These are phyloP conservation scores for Hirtodrosophila duncani DNA, from an alignment of 2,888 invertebrate genomes.

Conservation along the genomic window DNA sequence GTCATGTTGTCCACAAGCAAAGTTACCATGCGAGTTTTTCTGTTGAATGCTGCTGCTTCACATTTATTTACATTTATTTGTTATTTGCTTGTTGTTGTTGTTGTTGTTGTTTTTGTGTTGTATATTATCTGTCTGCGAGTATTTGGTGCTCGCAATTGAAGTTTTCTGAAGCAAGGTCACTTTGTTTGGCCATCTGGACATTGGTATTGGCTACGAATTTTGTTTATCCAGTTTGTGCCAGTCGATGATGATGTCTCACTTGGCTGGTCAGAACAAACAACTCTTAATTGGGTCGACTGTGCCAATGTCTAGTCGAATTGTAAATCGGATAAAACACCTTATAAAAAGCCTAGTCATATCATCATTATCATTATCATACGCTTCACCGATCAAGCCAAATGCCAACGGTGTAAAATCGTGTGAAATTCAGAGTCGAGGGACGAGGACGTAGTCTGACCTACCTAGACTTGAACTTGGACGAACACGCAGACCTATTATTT, in stretches of 20 bases:
- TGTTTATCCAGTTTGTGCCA: too few species aligned
- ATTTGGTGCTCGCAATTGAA: constrained; percentile 17
- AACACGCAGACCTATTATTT: neutral
- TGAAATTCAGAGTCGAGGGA: constrained; percentile 28
- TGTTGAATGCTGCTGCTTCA: too few species aligned
- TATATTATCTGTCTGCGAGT: constrained; percentile 19
- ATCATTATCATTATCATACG: constrained; percentile 40
- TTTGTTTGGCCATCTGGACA: constrained; percentile 23
- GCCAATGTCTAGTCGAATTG: neutral
- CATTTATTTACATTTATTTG: constrained; percentile 8
- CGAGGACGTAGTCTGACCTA: constrained; percentile 46
- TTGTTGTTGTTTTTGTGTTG: constrained; percentile 29
- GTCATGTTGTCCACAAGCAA: constrained; percentile 29
- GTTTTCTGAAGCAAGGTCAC: constrained; percentile 33
- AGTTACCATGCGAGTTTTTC: constrained; percentile 9
- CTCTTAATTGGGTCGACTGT: constrained; percentile 38
- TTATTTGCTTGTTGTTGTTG: neutral
- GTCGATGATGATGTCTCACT: constrained; percentile 34
- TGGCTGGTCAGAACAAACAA: constrained; percentile 31
- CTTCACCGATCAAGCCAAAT: constrained; percentile 34
- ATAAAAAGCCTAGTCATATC: constrained; percentile 35
- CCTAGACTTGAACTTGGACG: constrained; percentile 7
- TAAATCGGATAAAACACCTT: constrained; percentile 17
- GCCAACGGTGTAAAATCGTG: constrained; percentile 19
- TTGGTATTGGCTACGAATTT: too few species aligned